These are phyloP conservation scores for Pterobdella sp. DNA, from an alignment of 2,888 invertebrate species.

Conservation along the genomic window DNA sequence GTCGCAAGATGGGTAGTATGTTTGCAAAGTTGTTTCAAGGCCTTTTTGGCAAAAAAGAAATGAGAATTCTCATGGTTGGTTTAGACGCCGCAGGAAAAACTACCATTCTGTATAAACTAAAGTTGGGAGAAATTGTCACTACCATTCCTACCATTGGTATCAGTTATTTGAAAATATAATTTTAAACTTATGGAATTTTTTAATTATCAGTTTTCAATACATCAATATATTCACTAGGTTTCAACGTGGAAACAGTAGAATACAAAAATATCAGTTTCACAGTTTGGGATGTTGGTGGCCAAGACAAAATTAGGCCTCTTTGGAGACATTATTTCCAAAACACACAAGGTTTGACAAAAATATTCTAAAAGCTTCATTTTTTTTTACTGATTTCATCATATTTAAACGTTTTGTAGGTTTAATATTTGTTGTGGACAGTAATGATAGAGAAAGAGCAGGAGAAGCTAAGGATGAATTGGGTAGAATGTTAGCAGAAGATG, in stretches of 20 bases:
- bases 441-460: constrained; percentile 96
- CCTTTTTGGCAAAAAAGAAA: constrained; percentile 99
- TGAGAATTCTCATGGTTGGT: constrained; percentile 99
- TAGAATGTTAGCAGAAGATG: constrained; percentile 98
- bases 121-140: constrained; percentile 99
- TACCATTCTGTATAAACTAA: constrained; percentile 98
- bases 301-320: constrained; percentile 91
- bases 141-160: constrained; percentile 98
- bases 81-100: constrained; percentile 99
- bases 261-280: constrained; percentile 99
- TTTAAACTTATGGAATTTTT: background rate
- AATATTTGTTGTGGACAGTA: constrained; percentile 99
- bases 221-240: constrained; percentile 58
- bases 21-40: constrained; percentile 95
- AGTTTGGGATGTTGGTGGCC: constrained; percentile 98
- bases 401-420: constrained; percentile 53
- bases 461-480: constrained; percentile 97
- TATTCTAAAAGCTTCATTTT: background rate
- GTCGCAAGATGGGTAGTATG: constrained; percentile 79
- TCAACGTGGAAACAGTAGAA: constrained; percentile 98
- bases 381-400: background rate
- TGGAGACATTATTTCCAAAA: constrained; percentile 99
- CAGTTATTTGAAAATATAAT: too few species aligned
- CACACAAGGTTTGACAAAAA: constrained; percentile 55
- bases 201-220: background rate